Base-by-base conservation (phyloP, 2,113 vertebrate species). In the Perccottus glenii region DNA sequence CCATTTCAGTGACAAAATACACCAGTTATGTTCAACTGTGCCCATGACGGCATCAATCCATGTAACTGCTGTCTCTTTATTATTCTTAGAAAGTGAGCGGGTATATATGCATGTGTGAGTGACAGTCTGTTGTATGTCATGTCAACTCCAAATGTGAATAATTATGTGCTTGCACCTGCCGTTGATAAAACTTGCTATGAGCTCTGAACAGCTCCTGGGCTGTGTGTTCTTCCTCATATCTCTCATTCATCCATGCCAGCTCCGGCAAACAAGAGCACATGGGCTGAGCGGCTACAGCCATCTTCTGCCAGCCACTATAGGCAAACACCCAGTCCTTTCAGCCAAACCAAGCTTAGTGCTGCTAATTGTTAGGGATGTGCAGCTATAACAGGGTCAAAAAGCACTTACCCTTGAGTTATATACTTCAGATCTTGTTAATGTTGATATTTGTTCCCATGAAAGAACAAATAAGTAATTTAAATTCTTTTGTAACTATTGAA, bases 1-100 rank as follows among this genome's bases (percentile, higher is more conserved):
- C 82, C 74, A 81, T 87, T 85, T 81, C 57, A 56, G 67, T 82
- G 84, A 74, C 83, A 87, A 87, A 87, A 80, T 68, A 81, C 15
- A 9, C 71, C 42, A 67, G 74, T 84, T 73, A 83, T 81, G 84
- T 84, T 85, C 79, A 87, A 81, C 78, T 85, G 84, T 71, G 82
- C 84, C 80, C 53, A 74, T 82, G 84, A 88, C 73, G 75, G 64
- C 58, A 77, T 81, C 66, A 83, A 65, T 75, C 69, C 35, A 46
- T 62, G 64, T 52, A 69, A 53, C 62, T 52, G 38, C 55, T 60
- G 63, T 55, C 36, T 56, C 50, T 50, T 27, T 73, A 69, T 69
- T 73, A 72, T 77, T 75, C 40, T 87, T 62, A 56, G 56, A 67
- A 53, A 64, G 52, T 5, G 35, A 27, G 15, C 14, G n/a, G 8